Conservation (phyloP, 2,888 invertebrate species). For the Erebia aethiops region DNA sequence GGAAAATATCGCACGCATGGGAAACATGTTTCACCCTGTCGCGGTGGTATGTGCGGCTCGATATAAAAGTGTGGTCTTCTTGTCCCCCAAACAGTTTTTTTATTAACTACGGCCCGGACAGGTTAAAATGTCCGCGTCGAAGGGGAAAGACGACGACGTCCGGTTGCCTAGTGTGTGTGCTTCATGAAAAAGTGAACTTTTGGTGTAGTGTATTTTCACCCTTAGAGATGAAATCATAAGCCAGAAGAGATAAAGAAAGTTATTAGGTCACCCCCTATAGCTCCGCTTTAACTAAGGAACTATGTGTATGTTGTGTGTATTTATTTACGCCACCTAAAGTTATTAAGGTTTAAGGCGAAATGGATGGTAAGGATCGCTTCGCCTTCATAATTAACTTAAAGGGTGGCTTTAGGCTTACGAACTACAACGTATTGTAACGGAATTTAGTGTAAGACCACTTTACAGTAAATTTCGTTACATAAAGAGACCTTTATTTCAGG, state of each 20-base stretch:
- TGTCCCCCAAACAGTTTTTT: no score
- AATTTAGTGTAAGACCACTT: slow-evolving; percentile 8
- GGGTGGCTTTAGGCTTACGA: slow-evolving; percentile 1
- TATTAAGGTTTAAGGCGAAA: slow-evolving; percentile 26
- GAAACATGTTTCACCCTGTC: no score
- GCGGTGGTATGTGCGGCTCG: no score
- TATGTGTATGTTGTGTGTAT: neutral
- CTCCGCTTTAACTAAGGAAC: slow-evolving; percentile 2
- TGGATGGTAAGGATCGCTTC: slow-evolving; percentile 17
- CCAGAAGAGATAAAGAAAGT: neutral
- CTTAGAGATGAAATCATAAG: neutral
- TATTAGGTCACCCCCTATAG: neutral
- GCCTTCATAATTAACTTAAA: slow-evolving; percentile 28
- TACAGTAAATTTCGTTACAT: slow-evolving; percentile 8
- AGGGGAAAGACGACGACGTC: no score
- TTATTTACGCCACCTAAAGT: slow-evolving; percentile 13
- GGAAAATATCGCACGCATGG: no score
- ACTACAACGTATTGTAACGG: slow-evolving; percentile 12
- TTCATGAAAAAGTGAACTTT: no score
- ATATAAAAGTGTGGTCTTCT: no score
- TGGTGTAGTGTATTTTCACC: no score
- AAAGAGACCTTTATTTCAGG: neutral
- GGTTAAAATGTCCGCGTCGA: no score
- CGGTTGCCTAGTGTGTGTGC: no score
- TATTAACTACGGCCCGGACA: no score